These are phyloP conservation scores for Lochmaea capreae DNA, from an alignment of 2,888 invertebrate species.

Conservation along the genomic window DNA sequence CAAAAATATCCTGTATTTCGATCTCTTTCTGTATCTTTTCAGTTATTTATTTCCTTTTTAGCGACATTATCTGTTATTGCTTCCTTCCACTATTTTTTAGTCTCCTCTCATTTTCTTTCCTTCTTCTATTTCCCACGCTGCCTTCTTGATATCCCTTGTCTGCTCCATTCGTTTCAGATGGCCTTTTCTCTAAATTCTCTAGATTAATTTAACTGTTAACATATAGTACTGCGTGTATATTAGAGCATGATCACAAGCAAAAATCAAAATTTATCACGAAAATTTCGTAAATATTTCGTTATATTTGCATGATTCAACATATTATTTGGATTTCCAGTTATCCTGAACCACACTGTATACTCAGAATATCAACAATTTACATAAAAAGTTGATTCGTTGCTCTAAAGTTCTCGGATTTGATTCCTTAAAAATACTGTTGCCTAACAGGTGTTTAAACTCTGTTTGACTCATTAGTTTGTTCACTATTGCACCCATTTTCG, in stretches of 20 bases:
- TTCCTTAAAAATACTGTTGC: conserved; percentile 20
- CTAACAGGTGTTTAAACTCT: conserved; percentile 25
- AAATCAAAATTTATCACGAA: neutral
- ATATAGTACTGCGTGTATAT: no score
- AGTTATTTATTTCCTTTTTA: no score
- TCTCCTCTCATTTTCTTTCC: no score
- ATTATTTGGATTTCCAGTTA: neutral
- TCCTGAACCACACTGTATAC: conserved; percentile 6
- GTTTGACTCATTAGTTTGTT: conserved; percentile 26
- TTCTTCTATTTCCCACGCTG: no score
- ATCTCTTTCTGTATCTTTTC: no score
- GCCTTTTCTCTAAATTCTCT: no score
- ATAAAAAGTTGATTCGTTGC: conserved; percentile 17
- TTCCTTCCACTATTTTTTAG: no score
- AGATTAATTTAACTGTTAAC: no score
- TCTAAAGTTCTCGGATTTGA: conserved; percentile 19
- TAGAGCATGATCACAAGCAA: neutral
- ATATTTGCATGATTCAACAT: neutral
- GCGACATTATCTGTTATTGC: no score
- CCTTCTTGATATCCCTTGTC: no score
- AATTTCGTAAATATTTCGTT: neutral
- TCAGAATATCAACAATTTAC: conserved; percentile 23
- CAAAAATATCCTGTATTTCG: no score
- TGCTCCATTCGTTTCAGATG: no score
- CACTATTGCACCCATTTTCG: conserved; percentile 23